A percentile compares a stretch with the other conserved stretches of the same genome.
Conservation (phyloP, 2,113 vertebrate genomes). For the Telmatochromis brichardi region DNA sequence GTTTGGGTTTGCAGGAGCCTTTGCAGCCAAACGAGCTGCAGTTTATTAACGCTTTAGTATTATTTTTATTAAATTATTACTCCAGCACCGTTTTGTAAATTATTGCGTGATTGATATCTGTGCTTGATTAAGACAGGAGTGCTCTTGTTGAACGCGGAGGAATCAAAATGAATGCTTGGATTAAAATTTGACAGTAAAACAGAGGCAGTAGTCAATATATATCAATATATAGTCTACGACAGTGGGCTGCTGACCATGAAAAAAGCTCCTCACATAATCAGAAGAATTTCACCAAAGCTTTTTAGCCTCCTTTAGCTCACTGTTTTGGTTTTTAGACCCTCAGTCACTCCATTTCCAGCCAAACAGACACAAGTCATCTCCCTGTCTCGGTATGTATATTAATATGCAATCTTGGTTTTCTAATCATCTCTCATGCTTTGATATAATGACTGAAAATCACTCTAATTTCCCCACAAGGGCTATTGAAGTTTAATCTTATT, state of each 20-base stretch:
- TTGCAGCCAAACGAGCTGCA: background rate
- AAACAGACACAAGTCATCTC: background rate
- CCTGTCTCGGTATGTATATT: background rate
- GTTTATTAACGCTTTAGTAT: background rate
- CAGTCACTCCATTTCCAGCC: background rate
- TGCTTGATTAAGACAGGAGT: background rate
- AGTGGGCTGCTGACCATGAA: background rate
- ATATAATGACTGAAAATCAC: background rate
- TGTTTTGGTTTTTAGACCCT: background rate
- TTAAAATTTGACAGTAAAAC: background rate
- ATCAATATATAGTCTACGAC: background rate
- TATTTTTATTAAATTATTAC: background rate
- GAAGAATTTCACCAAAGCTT: background rate
- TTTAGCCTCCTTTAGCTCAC: background rate
- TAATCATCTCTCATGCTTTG: background rate
- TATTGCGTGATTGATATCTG: background rate
- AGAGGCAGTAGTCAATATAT: background rate
- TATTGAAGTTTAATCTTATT: background rate
- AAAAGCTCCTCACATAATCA: background rate
- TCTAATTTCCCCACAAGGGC: background rate
- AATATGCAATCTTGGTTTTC: background rate
- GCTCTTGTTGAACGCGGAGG: background rate
- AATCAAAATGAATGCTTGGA: background rate
- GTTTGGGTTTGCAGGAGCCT: conserved; percentile 39
- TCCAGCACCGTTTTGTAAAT: background rate